A percentile compares a stretch with the other conserved stretches of the same genome.
Conservation (phyloP, 2,113 vertebrate genomes). For the Notarius quadriscutis region DNA sequence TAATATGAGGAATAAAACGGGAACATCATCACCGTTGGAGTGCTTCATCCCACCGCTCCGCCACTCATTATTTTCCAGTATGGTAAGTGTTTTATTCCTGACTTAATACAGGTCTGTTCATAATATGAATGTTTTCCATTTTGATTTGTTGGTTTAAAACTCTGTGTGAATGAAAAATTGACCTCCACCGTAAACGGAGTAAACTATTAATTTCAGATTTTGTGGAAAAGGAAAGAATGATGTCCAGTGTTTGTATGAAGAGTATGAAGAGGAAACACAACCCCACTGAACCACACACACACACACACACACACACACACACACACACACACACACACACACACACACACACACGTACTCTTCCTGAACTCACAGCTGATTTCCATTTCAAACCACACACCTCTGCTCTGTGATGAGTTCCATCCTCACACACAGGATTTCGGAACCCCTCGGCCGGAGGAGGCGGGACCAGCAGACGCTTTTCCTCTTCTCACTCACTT, state of each 20-base stretch:
- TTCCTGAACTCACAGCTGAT: not conserved
- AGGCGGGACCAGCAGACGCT: not conserved
- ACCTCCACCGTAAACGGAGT: not conserved
- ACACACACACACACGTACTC: conserved; percentile 22
- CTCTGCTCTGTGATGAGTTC: conserved; percentile 9
- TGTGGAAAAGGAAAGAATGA: conserved; percentile 35
- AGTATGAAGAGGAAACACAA: conserved; percentile 2
- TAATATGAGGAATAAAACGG: not conserved
- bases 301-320: conserved; percentile 25
- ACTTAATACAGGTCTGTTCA: not conserved
- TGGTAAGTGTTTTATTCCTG: not conserved
- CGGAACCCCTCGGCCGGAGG: not conserved
- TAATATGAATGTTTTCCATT: not conserved
- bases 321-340: conserved; percentile 32
- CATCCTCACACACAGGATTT: conserved; percentile 11
- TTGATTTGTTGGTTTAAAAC: not conserved
- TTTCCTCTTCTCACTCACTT: not conserved
- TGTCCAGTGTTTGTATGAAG: conserved; percentile 39
- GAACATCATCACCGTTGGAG: no score
- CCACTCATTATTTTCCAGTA: not conserved
- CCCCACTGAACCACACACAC: conserved; percentile 31
- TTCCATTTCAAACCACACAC: conserved; percentile 18
- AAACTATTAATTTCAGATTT: not conserved
- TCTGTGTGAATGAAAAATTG: not conserved
- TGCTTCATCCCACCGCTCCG: not conserved